These are phyloP conservation scores for Lepidocyrtoides sp. DNA, from an alignment of 2,888 invertebrate species.

Conservation along the genomic window DNA sequence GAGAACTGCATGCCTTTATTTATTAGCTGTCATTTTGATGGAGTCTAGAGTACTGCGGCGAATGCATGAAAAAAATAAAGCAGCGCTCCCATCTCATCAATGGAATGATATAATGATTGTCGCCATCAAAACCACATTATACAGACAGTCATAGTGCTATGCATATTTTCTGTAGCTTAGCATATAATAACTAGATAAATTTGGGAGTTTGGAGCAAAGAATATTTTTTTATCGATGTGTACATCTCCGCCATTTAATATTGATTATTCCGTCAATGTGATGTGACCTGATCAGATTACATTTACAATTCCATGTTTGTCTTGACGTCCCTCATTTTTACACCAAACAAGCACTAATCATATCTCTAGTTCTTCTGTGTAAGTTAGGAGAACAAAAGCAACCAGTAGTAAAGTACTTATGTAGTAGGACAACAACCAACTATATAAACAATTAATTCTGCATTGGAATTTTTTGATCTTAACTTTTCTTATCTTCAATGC, in stretches of 20 bases:
- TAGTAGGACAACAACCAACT: too few species aligned
- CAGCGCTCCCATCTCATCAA: not conserved
- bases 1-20: not conserved
- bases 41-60: not conserved
- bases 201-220: too few species aligned
- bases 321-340: too few species aligned
- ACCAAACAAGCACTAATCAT: too few species aligned
- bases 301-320: too few species aligned
- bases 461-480: not conserved
- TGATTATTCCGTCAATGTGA: not conserved
- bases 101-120: not conserved
- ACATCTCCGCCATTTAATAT: not conserved
- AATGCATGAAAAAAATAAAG: not conserved
- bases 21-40: slow-evolving; percentile 24
- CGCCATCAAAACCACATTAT: not conserved
- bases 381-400: too few species aligned
- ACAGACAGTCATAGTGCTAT: not conserved
- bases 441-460: not conserved
- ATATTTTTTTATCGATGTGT: not conserved
- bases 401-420: too few species aligned
- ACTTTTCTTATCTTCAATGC: not conserved
- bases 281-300: not conserved
- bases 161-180: too few species aligned
- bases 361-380: too few species aligned
- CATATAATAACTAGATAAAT: not conserved